Evolutionary conservation across 2,888 invertebrate species (phyloP), one percentile per base, ranked within the genome.

Genomic region (Dynastes tityus): DNA sequence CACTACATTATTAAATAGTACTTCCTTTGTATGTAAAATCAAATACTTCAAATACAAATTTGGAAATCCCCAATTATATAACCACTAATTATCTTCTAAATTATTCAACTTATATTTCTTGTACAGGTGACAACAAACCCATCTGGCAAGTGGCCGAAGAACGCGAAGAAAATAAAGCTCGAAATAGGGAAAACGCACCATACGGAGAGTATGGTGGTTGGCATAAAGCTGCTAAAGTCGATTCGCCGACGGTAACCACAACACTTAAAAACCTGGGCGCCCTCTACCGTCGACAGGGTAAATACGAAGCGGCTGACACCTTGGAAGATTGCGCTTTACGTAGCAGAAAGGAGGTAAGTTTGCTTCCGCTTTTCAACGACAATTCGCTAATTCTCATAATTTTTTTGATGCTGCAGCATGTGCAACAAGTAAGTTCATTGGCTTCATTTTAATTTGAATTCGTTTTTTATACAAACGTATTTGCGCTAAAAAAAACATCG

Each of bases 81-180:
- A 40, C 1, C 40, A 9, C 9, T 40, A 22, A 22, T 22, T 22
- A 22, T 37, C 37, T 6, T 37, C 5, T 40, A 40, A 40, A 40
- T 40, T 40, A 9, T 40, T 40, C 9, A 40, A 40, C 9, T 40
- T 40, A 40, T 40, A 9, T 9, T 40, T 40, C 29, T 13, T 51
- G 27, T 68, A 51, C 90, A 95, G 96, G 94, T 79, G 96, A 97
- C 89, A 97, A 97, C 91, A 98, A 97, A 89, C 96, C 97, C 9
- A 98, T 98, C 87, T 97, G 97, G 97, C 96, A 98, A 92, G 97
- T 99, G 85, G 99, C 99, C 0, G 99, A 99, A 89, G 99, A 99
- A 87, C 92, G 98, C 3, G 99, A 99, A 89, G 98, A 98, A 88
- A 98, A 97, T 89, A 99, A 99, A 89, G 88, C 88, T 84, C 91